phyloP scores from a whole-genome alignment of 2,113 vertebrate genomes.

The Zosterops hypoxanthus region DNA sequence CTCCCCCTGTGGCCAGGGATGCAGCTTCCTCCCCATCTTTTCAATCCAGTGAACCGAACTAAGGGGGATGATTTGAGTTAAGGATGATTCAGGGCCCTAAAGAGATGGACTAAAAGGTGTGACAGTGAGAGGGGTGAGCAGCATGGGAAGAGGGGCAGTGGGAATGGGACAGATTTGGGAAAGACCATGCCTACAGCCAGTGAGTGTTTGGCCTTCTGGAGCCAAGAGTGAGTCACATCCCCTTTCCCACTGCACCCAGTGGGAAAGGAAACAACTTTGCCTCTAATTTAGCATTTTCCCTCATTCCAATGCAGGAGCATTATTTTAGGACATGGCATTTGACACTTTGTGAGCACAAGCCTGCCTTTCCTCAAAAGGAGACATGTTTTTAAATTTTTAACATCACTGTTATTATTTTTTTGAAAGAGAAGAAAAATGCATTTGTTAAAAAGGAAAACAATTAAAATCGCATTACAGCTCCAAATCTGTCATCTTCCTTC shows the following conservation, averaged over 20 bases:
- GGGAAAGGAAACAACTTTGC: not conserved
- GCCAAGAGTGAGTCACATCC: not conserved
- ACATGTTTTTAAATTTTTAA: not conserved
- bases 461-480: conserved; percentile 32
- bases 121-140: not conserved
- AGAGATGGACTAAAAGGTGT: not conserved
- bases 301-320: not conserved
- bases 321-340: not conserved
- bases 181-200: not conserved
- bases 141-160: not conserved
- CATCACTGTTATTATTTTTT: not conserved
- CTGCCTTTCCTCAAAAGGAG: not conserved
- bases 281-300: not conserved
- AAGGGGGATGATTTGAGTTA: accelerated
- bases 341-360: not conserved
- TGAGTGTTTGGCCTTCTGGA: not conserved
- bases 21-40: accelerated
- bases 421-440: not conserved
- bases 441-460: conserved; percentile 18
- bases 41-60: accelerated
- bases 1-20: not conserved
- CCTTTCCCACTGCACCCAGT: not conserved
- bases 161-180: not conserved
- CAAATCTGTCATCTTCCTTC: conserved; percentile 25
- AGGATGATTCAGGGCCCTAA: not conserved